Percentiles rank a stretch among this genome's conserved stretches.
Evolutionary conservation across 2,797 vertebrate species (phyloP).

Genomic region (Cetoscarus ocellatus): DNA sequence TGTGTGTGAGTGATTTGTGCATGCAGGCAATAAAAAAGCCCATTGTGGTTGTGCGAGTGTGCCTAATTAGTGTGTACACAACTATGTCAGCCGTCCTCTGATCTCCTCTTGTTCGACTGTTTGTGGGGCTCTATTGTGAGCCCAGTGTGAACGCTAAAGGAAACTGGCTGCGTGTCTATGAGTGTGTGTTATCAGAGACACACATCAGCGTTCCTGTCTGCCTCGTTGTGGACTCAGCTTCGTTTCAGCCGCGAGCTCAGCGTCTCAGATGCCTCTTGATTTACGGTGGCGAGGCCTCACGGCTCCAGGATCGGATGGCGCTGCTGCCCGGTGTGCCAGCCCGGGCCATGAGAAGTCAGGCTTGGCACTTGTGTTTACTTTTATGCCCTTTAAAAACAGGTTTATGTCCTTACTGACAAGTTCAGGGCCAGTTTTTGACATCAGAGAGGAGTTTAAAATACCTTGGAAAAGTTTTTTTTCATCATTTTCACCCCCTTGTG

Average conservation of each 20-base stretch:
- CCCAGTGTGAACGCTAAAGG: slow-evolving; percentile 55
- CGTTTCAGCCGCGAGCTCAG: slow-evolving; percentile 52
- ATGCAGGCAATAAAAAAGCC: slow-evolving; percentile 70
- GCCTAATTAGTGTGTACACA: slow-evolving; percentile 84
- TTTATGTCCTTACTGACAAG: slow-evolving; percentile 39
- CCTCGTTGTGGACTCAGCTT: slow-evolving; percentile 58
- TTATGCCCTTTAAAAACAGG: slow-evolving; percentile 54
- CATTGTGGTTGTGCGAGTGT: slow-evolving; percentile 76
- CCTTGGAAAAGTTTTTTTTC: too few relatives aligned
- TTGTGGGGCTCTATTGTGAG: slow-evolving; percentile 69
- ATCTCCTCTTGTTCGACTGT: slow-evolving; percentile 67
- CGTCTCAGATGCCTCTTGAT: slow-evolving; percentile 69
- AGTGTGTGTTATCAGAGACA: slow-evolving; percentile 59
- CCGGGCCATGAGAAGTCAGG: slow-evolving; percentile 26
- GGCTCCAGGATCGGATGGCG: slow-evolving; percentile 70
- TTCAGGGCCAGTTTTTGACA: slow-evolving; percentile 6
- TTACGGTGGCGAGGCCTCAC: slow-evolving; percentile 52
- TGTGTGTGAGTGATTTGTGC: slow-evolving; percentile 33
- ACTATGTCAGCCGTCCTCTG: slow-evolving; percentile 74
- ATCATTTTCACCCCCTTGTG: neutral
- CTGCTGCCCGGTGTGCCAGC: slow-evolving; percentile 50
- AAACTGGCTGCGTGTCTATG: slow-evolving; percentile 20
- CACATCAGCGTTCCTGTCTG: slow-evolving; percentile 67
- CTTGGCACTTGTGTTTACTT: slow-evolving; percentile 53
- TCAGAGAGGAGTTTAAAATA: slow-evolving; percentile 29